These are phyloP conservation scores for Alfaro cultratus DNA, from an alignment of 2,797 vertebrate species.

Conservation along the genomic window DNA sequence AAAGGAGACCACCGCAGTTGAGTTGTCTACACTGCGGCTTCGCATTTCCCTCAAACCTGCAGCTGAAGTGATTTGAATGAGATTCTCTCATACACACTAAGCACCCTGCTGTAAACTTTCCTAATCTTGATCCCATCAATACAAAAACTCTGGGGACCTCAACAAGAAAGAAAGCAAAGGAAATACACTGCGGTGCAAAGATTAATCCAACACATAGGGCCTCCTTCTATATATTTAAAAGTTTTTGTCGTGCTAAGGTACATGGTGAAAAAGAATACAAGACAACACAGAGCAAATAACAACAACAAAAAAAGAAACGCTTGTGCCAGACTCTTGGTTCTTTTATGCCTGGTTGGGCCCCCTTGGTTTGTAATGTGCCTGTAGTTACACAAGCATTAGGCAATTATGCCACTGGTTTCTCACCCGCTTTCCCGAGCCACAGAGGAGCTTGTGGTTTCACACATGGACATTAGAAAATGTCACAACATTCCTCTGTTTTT, in stretches of 20 bases:
- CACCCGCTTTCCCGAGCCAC: slow-evolving; percentile 71
- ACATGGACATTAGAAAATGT: slow-evolving; percentile 77
- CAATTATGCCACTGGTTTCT: slow-evolving; percentile 78
- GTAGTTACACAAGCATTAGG: slow-evolving; percentile 80
- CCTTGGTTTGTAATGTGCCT: slow-evolving; percentile 78
- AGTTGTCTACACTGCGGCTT: slow-evolving; percentile 72
- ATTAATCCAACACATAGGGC: neutral
- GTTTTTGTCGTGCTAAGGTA: neutral
- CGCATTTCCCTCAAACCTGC: slow-evolving; percentile 66
- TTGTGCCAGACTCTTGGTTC: slow-evolving; percentile 58
- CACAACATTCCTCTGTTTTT: slow-evolving; percentile 70
- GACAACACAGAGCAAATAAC: slow-evolving; percentile 18
- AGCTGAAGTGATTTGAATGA: slow-evolving; percentile 63
- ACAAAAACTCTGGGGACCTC: slow-evolving; percentile 6
- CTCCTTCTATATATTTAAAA: slow-evolving; percentile 16
- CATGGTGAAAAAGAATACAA: slow-evolving; percentile 16
- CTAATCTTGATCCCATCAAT: slow-evolving; percentile 8
- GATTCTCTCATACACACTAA: slow-evolving; percentile 5
- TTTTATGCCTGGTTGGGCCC: slow-evolving; percentile 71
- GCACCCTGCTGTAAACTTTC: slow-evolving; percentile 12
- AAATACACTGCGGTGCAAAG: neutral
- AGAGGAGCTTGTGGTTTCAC: slow-evolving; percentile 77
- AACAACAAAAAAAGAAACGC: slow-evolving; percentile 39
- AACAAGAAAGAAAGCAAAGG: slow-evolving; percentile 4
- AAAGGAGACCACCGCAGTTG: slow-evolving; percentile 75